Evolutionary conservation across 2,888 invertebrate species (phyloP), one percentile per base, ranked within the genome.

Genomic region (Megaustenia siamemsis): DNA sequence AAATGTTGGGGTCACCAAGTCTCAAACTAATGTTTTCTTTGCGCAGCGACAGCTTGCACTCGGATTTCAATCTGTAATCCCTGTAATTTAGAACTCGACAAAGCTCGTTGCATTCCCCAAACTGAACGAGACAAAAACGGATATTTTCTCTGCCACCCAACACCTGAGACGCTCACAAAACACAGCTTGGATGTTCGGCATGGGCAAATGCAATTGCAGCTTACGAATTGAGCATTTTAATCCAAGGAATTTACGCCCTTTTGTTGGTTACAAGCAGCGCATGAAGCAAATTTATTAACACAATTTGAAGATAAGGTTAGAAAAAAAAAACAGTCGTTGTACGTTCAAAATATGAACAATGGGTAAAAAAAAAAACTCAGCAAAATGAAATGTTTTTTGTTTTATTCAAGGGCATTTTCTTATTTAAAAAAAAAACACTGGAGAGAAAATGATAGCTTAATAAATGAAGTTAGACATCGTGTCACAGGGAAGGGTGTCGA

Each of bases 51-150:
- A 60, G 60, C 60, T 60, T 60, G 60, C 60, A n/a, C 60, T 60
- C 60, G n/a, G 60, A 60, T 60, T 60, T 21, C 60, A 60, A 60
- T 24, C n/a, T 8, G n/a, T 60, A 60, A 60, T 60, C 60, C 60
- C n/a, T n/a, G n/a, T n/a, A 60, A 60, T 60, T 60, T 60, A 8
- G 60, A 28, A 28, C 28, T 60, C 60, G 60, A 60, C 60, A 60
- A 60, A 60, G n/a, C 60, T 60, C 60, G 28, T n/a, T 60, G n/a
- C 60, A 28, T 60, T 60, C 28, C n/a, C 60, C n/a, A 60, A n/a
- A 60, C 28, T 60, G 60, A 60, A 60, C 60, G 21, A 2, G 60
- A n/a, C 60, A 60, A 60, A 28, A 60, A 60, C 60, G n/a, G 60
- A 60, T 60, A 21, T 60, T 60, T 60, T 60, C 60, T 4, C 28